Percentiles rank a stretch among this genome's conserved stretches.
Evolutionary conservation across 2,797 vertebrate species (phyloP).

Genomic region (Orestias chungarensis): DNA sequence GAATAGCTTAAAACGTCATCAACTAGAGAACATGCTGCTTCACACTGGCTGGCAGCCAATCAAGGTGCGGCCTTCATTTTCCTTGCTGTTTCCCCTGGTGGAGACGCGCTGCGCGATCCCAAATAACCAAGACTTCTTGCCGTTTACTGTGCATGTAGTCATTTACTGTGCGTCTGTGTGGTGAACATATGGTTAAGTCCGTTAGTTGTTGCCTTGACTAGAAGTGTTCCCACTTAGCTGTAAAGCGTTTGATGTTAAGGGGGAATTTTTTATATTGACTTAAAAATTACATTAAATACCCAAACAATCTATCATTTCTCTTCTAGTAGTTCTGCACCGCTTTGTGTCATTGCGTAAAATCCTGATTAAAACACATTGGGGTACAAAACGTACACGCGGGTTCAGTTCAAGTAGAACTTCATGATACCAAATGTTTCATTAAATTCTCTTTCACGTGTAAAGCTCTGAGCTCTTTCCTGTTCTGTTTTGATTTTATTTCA

Average conservation of each 20-base stretch:
- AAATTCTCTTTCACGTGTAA: conserved; percentile 15
- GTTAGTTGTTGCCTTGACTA: too few relatives aligned
- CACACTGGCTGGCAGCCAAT: too few relatives aligned
- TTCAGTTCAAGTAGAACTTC: neutral
- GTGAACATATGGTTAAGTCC: too few relatives aligned
- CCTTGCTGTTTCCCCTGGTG: neutral
- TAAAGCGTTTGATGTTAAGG: neutral
- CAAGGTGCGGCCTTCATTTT: neutral
- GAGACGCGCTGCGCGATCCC: neutral
- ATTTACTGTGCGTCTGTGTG: too few relatives aligned
- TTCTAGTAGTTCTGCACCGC: neutral
- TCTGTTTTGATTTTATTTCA: too few relatives aligned
- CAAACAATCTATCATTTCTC: neutral
- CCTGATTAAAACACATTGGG: neutral
- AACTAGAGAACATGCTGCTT: neutral
- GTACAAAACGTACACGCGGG: neutral
- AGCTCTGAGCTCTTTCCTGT: conserved; percentile 39
- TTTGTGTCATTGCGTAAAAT: neutral
- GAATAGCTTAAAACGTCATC: neutral
- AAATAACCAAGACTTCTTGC: too few relatives aligned
- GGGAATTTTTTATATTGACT: neutral
- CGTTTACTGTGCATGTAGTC: too few relatives aligned
- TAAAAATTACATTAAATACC: neutral
- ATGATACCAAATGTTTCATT: neutral
- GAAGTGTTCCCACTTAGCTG: neutral